Evolutionary conservation across 2,888 invertebrate species (phyloP).

Genomic region (Trissolcus japonicus): DNA sequence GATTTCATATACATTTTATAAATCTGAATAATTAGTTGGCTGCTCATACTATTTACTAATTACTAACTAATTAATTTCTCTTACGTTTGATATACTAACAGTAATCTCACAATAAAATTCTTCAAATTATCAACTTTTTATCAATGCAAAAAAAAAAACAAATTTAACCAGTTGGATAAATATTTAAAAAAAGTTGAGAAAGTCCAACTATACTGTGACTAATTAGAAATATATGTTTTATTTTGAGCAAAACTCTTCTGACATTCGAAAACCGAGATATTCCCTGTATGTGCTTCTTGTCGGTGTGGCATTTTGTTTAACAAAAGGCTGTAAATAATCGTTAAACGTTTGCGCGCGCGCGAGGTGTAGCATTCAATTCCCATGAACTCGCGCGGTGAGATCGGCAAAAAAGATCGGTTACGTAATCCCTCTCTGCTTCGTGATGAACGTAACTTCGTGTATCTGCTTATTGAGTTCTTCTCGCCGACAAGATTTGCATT

Average conservation of each 20-base stretch:
- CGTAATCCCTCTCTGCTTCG: constrained; percentile 37
- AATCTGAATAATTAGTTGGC: too few species aligned
- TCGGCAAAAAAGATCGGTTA: constrained; percentile 31
- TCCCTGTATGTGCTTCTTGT: constrained; percentile 20
- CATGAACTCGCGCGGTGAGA: constrained; percentile 37
- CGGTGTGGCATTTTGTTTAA: constrained; percentile 44
- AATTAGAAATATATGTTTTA: too few species aligned
- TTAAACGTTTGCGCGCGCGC: constrained; percentile 25
- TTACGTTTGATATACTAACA: too few species aligned
- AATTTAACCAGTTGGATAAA: too few species aligned
- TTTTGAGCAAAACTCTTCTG: constrained; percentile 18
- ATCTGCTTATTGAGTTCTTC: constrained; percentile 39
- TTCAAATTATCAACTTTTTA: too few species aligned
- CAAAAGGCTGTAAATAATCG: constrained; percentile 52
- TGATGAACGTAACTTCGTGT: constrained; percentile 46
- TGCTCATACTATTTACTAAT: too few species aligned
- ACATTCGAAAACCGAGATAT: constrained; percentile 22
- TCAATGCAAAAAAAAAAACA: too few species aligned
- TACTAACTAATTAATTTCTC: too few species aligned
- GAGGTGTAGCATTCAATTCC: constrained; percentile 41
- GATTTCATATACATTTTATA: too few species aligned
- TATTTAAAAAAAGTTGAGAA: too few species aligned
- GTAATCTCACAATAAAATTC: too few species aligned
- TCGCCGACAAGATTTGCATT: constrained; percentile 37
- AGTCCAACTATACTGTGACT: too few species aligned